Base-by-base conservation (phyloP, 2,888 invertebrate species). In the Pollenia angustigena region DNA sequence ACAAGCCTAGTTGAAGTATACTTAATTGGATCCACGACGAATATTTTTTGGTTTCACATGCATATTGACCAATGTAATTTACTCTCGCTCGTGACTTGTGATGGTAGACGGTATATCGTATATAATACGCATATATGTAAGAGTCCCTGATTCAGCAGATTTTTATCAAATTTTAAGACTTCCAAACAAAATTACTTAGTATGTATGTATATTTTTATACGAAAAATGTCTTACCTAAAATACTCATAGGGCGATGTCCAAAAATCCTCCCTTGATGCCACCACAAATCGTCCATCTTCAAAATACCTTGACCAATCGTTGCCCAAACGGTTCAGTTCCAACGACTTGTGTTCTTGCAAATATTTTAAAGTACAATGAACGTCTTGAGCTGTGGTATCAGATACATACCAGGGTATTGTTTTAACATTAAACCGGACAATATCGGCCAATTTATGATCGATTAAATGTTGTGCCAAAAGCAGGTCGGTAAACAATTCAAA, bases 321-420 rank as follows among this genome's bases (percentile, higher is more conserved):
- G 0, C 95, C 96, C 14, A 96, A 90, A 18, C 90, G 89, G 42
- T 87, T 89, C 3, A 93, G 88, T 11, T 88, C 83, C 0, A 90
- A 89, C 0, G 94, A 90, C 1, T 90, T 81, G 80, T 93, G 91
- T 1, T 90, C 89, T 78, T 90, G 91, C 54, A 96, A 91, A 85
- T 93, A 92, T 7, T 94, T 90, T 23, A 98, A 89, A 0, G 95
- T 94, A 96, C 96, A 97, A 90, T 94, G 89, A 85, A 98, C 96
- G 94, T 99, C 99, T 14, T 88, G 85, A 1, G 90, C 91, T 23
- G 96, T 97, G 0, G 96, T 97, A 92, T 99, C 99, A 0, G 99
- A 99, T 11, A 99, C 96, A 92, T 97, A 99, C 99, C 99, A 99
- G 0, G 99, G 99, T 88, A 97, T 96, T 2, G 95, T 94, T 94